phyloP scores from a whole-genome alignment of 2,113 vertebrate species.

The Cyanistes caeruleus region DNA sequence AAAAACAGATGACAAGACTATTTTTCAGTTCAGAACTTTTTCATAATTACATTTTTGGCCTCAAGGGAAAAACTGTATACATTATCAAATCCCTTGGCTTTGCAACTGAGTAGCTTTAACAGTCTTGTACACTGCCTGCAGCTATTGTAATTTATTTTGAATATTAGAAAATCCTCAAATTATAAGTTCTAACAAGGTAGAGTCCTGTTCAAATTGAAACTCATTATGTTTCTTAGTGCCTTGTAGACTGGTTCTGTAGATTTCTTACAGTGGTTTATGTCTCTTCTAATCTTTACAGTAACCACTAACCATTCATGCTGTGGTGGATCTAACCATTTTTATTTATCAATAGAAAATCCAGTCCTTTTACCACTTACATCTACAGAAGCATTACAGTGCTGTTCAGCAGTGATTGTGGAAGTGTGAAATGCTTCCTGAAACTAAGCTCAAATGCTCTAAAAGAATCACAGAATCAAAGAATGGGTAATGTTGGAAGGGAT shows the following conservation, averaged over 20 bases:
- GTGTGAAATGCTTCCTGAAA: not conserved
- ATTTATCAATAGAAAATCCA: not conserved
- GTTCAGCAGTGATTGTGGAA: not conserved
- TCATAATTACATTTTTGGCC: slow-evolving; percentile 73
- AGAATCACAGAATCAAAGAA: not conserved
- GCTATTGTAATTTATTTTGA: slow-evolving; percentile 54
- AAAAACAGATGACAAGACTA: slow-evolving; percentile 66
- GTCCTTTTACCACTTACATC: not conserved
- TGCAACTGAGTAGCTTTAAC: slow-evolving; percentile 14
- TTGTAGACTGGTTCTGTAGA: not conserved
- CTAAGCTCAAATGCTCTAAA: not conserved
- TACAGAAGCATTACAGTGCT: not conserved
- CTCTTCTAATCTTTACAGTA: not conserved
- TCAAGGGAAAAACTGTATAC: slow-evolving; percentile 58
- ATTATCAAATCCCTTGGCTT: slow-evolving; percentile 64
- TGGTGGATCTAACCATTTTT: not conserved
- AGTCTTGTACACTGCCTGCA: not conserved
- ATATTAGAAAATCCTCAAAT: slow-evolving; percentile 35
- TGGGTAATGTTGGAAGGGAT: not conserved
- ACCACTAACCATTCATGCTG: not conserved
- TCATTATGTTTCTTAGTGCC: not conserved
- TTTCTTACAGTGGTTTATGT: not conserved
- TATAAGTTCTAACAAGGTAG: slow-evolving; percentile 26
- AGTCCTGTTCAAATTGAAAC: slow-evolving; percentile 3
- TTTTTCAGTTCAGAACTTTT: slow-evolving; percentile 68